These are phyloP conservation scores for Dryobates pubescens DNA, from an alignment of 2,797 vertebrate species.

Conservation along the genomic window DNA sequence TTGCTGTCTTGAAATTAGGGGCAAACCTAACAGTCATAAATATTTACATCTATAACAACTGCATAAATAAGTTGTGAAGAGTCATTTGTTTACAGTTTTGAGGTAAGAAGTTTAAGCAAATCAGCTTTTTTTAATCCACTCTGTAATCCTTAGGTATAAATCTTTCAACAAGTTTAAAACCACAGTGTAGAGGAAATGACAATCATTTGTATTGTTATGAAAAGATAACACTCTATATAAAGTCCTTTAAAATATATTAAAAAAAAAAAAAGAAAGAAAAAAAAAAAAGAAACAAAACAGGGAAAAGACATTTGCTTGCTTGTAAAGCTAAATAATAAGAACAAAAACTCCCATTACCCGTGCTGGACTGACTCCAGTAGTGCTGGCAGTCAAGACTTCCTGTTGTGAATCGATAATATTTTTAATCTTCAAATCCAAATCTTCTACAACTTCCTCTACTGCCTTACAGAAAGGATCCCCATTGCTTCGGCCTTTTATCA, in stretches of 20 bases:
- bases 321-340: conserved; percentile 43
- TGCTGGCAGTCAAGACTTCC: conserved; percentile 49
- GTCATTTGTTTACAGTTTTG: not conserved
- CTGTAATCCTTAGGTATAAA: conserved; percentile 34
- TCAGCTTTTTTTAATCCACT: not conserved
- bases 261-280: no score
- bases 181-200: conserved; percentile 29
- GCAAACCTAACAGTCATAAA: not conserved
- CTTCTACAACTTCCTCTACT: conserved; percentile 81
- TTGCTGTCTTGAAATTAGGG: not conserved
- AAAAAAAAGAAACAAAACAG: not conserved
- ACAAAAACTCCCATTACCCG: conserved; percentile 84
- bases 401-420: conserved; percentile 81
- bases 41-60: not conserved
- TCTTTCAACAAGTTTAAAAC: conserved; percentile 28
- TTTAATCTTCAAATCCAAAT: conserved; percentile 87
- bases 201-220: not conserved
- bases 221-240: conserved; percentile 10
- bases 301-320: conserved; percentile 34
- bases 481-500: conserved; percentile 88
- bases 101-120: not conserved
- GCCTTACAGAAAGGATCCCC: conserved; percentile 81
- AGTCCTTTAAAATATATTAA: not conserved
- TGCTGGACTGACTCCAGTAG: conserved; percentile 88
- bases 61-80: not conserved